These are phyloP conservation scores for Porites rus DNA, from an alignment of 92 coral and sea anemone species.

Conservation along the genomic window DNA sequence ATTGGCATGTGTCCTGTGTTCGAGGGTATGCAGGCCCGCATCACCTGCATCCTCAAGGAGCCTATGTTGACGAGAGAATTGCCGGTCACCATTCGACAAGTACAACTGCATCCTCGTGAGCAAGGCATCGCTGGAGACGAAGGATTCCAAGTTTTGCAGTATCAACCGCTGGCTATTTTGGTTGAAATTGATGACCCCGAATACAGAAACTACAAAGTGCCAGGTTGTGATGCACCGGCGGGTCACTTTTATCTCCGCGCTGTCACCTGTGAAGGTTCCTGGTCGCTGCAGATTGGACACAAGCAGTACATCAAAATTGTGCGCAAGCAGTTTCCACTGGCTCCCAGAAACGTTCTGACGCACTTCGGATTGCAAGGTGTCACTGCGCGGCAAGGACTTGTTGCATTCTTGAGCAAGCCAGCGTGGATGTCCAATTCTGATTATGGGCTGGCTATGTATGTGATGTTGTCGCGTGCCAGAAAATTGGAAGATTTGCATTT, in stretches of 20 bases:
- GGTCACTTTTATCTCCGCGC: neutral
- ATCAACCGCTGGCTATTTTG: slow-evolving; percentile 1
- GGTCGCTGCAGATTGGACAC: neutral
- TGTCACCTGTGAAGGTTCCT: neutral
- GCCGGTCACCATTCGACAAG: neutral
- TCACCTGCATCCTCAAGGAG: neutral
- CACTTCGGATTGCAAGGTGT: neutral
- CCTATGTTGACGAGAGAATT: neutral
- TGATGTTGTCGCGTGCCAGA: neutral
- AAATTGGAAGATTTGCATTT: neutral
- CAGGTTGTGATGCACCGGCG: neutral
- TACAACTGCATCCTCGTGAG: neutral
- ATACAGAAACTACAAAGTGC: neutral
- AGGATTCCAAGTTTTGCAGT: neutral
- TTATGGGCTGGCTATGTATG: slow-evolving; percentile 3
- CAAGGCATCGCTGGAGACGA: neutral
- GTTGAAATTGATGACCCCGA: neutral
- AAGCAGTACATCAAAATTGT: neutral
- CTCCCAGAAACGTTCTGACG: neutral
- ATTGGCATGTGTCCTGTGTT: neutral
- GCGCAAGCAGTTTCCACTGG: slow-evolving; percentile 3
- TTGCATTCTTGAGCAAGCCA: neutral
- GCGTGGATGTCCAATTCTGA: slow-evolving; percentile 1
- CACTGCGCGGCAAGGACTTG: neutral
- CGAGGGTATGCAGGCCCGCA: slow-evolving; percentile 1